phyloP scores from a whole-genome alignment of 2,113 vertebrate genomes.

The Felis catus region DNA sequence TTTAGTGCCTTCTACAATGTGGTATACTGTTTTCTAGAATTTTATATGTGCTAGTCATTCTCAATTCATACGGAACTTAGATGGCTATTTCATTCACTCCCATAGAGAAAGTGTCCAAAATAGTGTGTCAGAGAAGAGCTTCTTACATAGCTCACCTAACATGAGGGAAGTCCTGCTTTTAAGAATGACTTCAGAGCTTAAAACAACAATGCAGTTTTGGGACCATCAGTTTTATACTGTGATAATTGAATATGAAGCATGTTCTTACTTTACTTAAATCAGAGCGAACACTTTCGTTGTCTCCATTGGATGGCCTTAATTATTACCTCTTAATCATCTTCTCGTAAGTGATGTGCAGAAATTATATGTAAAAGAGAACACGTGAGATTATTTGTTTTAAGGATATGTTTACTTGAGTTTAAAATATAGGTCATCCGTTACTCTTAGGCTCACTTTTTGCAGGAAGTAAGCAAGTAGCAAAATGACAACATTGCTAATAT shows the following conservation, averaged over 20 bases:
- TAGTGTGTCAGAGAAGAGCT: conserved; percentile 67
- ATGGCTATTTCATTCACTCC: conserved; percentile 68
- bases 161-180: conserved; percentile 67
- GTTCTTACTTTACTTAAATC: conserved; percentile 72
- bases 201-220: conserved; percentile 77
- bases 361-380: conserved; percentile 63
- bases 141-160: conserved; percentile 67
- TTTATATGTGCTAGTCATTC: conserved; percentile 76
- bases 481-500: conserved; percentile 53
- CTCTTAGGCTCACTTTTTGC: conserved; percentile 40
- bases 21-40: conserved; percentile 83
- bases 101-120: conserved; percentile 78
- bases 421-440: conserved; percentile 54
- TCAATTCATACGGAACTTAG: conserved; percentile 67
- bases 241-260: conserved; percentile 73
- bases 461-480: conserved; percentile 67
- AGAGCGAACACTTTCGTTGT: conserved; percentile 72
- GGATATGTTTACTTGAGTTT: conserved; percentile 63
- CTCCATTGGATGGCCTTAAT: conserved; percentile 82
- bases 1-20: conserved; percentile 88
- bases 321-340: conserved; percentile 79
- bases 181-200: conserved; percentile 66
- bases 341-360: conserved; percentile 65
- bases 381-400: conserved; percentile 51
- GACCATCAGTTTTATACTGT: conserved; percentile 81